A percentile compares a stretch with the other conserved stretches of the same genome.
Conservation (phyloP, 2,888 invertebrate species). For the Mesodorylaimus sp. region DNA sequence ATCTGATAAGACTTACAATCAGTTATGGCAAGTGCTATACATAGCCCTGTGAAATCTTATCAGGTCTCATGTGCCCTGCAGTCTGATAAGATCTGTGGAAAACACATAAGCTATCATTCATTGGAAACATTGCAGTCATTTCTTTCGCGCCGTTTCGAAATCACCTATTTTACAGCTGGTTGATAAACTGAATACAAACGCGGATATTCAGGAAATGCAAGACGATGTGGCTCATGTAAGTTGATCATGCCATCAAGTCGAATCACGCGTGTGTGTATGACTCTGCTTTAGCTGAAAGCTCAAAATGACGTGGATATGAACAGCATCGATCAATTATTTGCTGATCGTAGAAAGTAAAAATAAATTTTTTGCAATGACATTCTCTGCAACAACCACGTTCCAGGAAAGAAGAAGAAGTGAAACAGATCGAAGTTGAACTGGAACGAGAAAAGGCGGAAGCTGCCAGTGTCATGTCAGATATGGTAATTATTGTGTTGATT, state of each 20-base stretch:
- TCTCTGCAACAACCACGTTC: neutral
- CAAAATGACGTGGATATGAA: constrained; percentile 4
- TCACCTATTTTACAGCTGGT: constrained; percentile 37
- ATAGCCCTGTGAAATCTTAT: no score
- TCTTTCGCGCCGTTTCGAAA: neutral
- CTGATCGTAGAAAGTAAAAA: constrained; percentile 4
- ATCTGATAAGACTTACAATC: no score
- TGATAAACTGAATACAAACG: constrained; percentile 55
- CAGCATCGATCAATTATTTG: constrained; percentile 4
- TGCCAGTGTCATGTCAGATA: neutral
- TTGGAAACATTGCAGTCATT: neutral
- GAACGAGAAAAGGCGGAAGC: constrained; percentile 1
- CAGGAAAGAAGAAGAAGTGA: constrained; percentile 6
- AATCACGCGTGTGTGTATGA: neutral
- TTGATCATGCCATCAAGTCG: neutral
- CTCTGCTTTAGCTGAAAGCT: constrained; percentile 5
- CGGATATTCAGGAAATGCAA: constrained; percentile 44
- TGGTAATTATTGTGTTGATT: no score
- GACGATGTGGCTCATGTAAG: constrained; percentile 41
- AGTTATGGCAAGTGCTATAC: no score
- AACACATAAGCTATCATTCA: neutral
- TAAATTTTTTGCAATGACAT: neutral
- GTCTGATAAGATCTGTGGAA: no score
- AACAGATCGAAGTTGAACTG: constrained; percentile 2
- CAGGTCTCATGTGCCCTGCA: no score